These are phyloP conservation scores for Engystomops pustulosus DNA, from an alignment of 2,113 vertebrate genomes.

Conservation along the genomic window DNA sequence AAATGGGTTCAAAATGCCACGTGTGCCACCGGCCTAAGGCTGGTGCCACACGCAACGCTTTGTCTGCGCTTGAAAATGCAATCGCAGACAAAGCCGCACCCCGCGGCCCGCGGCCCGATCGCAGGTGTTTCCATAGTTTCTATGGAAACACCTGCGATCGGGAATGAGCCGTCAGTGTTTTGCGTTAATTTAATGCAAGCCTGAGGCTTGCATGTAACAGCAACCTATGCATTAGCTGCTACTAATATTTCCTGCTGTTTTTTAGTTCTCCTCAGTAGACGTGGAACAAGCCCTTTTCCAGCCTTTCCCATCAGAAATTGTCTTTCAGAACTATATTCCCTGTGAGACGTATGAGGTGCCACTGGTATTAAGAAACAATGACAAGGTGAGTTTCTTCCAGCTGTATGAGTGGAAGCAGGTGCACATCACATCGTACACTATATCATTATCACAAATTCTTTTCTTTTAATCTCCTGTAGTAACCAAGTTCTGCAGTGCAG, in stretches of 20 bases:
- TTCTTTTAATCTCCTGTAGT: not conserved
- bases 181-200: too few relatives aligned
- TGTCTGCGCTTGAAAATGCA: too few relatives aligned
- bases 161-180: too few relatives aligned
- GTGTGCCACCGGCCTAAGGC: too few relatives aligned
- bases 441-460: not conserved
- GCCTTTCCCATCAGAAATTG: slow-evolving; percentile 82
- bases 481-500: not conserved
- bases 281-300: slow-evolving; percentile 80
- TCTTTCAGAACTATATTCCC: slow-evolving; percentile 83
- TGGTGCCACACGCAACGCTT: too few relatives aligned
- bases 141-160: too few relatives aligned
- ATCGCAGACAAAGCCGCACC: too few relatives aligned
- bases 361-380: slow-evolving; percentile 80
- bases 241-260: not conserved
- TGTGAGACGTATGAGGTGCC: slow-evolving; percentile 77
- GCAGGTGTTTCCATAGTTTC: too few relatives aligned
- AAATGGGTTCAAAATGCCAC: too few relatives aligned
- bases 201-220: too few relatives aligned
- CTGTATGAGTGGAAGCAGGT: not conserved
- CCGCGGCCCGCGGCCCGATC: too few relatives aligned
- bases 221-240: not conserved
- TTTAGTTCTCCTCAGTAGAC: slow-evolving; percentile 74
- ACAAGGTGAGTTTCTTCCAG: slow-evolving; percentile 71
- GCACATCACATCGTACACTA: not conserved